A percentile compares a stretch with the other conserved stretches of the same genome.
Conservation (phyloP, 2,797 vertebrate genomes). For the Chaenodraco wilsoni region DNA sequence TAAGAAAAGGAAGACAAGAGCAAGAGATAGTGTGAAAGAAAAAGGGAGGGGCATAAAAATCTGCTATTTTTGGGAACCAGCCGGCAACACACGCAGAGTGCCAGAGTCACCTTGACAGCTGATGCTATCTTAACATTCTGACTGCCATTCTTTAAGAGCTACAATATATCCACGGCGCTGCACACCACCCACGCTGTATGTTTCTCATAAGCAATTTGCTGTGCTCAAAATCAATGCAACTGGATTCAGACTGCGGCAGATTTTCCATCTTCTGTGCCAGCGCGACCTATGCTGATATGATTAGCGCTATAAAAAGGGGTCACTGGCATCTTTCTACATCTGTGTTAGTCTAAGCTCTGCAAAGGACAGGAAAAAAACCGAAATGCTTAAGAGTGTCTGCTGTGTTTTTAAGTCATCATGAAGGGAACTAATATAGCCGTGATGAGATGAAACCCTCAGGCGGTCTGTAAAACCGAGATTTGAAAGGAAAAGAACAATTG, state of each 20-base stretch:
- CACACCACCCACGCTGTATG: slow-evolving; percentile 73
- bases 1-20: slow-evolving; percentile 71
- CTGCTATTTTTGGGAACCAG: slow-evolving; percentile 81
- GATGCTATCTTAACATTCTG: slow-evolving; percentile 82
- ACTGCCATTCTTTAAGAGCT: slow-evolving; percentile 77
- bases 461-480: not conserved
- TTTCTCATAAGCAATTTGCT: slow-evolving; percentile 78
- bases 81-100: slow-evolving; percentile 75
- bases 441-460: slow-evolving; percentile 2
- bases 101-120: slow-evolving; percentile 85
- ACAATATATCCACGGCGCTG: slow-evolving; percentile 63
- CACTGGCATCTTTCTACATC: slow-evolving; percentile 58
- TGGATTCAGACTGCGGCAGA: slow-evolving; percentile 81
- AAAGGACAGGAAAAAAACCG: slow-evolving; percentile 3
- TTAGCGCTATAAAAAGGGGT: slow-evolving; percentile 71
- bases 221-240: slow-evolving; percentile 79
- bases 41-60: slow-evolving; percentile 75
- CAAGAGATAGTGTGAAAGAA: slow-evolving; percentile 76
- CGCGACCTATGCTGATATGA: slow-evolving; percentile 65
- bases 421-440: slow-evolving; percentile 16
- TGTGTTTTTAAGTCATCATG: slow-evolving; percentile 24
- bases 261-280: slow-evolving; percentile 69
- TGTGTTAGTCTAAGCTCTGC: slow-evolving; percentile 27
- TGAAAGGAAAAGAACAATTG: not conserved
- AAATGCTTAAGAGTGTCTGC: slow-evolving; percentile 12